A percentile compares a stretch with the other conserved stretches of the same genome.
These are phyloP conservation scores for Hystrix brachyura DNA, from an alignment of 2,113 vertebrate genomes.

Conservation along the genomic window DNA sequence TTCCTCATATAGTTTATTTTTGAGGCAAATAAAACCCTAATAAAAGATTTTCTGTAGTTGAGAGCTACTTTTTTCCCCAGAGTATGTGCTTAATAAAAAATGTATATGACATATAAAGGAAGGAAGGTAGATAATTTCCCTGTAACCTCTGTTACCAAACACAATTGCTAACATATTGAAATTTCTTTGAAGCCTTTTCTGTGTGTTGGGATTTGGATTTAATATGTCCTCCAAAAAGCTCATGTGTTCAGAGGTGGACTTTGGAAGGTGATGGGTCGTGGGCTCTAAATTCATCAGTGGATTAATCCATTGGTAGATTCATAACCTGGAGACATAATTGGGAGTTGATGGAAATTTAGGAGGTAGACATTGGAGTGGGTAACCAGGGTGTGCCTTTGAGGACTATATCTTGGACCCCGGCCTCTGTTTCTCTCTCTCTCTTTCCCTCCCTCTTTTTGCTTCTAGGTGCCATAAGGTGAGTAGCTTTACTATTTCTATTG, in stretches of 20 bases:
- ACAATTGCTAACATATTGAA: constrained; percentile 26
- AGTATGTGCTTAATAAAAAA: not conserved
- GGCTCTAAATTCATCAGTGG: not conserved
- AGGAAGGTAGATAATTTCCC: not conserved
- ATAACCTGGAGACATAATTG: not conserved
- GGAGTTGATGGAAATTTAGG: not conserved
- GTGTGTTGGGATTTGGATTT: not conserved
- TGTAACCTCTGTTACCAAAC: not conserved
- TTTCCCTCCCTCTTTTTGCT: too few relatives aligned
- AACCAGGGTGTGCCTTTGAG: not conserved
- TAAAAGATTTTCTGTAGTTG: constrained; percentile 50
- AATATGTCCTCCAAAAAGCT: not conserved
- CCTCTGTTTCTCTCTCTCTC: not conserved
- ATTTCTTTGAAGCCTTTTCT: not conserved
- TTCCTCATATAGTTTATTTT: not conserved
- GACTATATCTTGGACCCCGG: not conserved
- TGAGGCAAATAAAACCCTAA: constrained; percentile 28
- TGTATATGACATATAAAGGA: not conserved
- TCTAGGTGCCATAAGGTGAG: not conserved
- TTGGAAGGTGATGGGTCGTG: not conserved
- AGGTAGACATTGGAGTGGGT: too few relatives aligned
- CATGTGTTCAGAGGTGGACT: not conserved
- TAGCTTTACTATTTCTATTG: not conserved
- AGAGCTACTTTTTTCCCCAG: not conserved
- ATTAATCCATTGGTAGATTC: not conserved